Evolutionary conservation across 2,113 vertebrate genomes (phyloP), one percentile per base, ranked within the genome.

Genomic region (Bufo gargarizans): DNA sequence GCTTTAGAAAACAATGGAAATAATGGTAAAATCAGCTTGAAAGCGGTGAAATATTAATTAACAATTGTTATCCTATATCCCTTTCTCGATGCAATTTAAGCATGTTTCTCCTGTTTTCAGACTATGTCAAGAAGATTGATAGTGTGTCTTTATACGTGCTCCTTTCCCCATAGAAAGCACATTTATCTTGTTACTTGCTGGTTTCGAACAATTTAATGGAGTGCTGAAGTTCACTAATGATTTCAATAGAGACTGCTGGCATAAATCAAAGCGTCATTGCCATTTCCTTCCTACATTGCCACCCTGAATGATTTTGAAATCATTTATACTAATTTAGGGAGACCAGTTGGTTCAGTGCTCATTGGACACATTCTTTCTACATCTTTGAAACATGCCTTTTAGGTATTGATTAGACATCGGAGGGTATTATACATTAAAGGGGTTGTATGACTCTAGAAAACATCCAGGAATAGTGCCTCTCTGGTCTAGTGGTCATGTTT

Each of bases 121-220:
- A 71, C 17, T 19, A 72, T 79, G 86, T 74, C 86, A 72, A 53
- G 65, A 82, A 81, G 86, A 87, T 87, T 87, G 77, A 87, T 87
- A 13, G 50, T 74, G 69, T 69, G 61, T 86, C 76, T 86, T 80
- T 80, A 79, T 86, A 72, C 58, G 77, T 72, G 50, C 50, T 81
- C 53, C 65, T 59, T 82, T 72, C 58, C 55, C 33, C 65, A 47
- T 19, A 79, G 22, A 87, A 81, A 87, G 47, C 82, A 49, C 78
- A 82, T 87, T 59, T 59, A 82, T 87, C 86, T 87, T 87, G 78
- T 55, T 87, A 59, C 69, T 82, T 76, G 67, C 79, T 82, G 43
- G 79, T 63, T 88, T 88, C 74, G 79, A 88, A 88, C 86, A 82
- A 82, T 88, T 82, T 82, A 88, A 88, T 88, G 79, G 86, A 88